Base-by-base conservation (phyloP, 2,888 invertebrate species). In the Pyrrhosoma nymphula region DNA sequence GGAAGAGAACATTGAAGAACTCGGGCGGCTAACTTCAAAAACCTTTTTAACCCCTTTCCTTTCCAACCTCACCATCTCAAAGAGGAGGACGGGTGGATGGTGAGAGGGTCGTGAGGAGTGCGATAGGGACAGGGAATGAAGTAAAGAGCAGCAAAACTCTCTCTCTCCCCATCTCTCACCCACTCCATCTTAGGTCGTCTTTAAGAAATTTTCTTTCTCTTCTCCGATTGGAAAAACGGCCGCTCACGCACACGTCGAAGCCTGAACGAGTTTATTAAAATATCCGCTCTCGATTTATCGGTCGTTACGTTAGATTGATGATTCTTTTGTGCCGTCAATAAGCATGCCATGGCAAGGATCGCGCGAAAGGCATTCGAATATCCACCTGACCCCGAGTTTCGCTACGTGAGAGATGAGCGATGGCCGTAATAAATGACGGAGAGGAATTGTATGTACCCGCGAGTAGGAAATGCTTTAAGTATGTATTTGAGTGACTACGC, bases 231-330 rank as follows among this genome's bases (percentile, higher is more conserved):
- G 82, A 82, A 69, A 82, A 35, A 10, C 82, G 82, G 82, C 82
- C 82, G 47, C 47, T 23, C 69, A 23, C 8, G 89, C 56, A 35
- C 26, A n/a, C 16, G 16, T 89, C 89, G 56, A 55, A 4, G 55
- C 89, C 18, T 60, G 55, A 56, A 47, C n/a, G 89, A n/a, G 89
- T 89, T 4, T n/a, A 89, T 89, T 89, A 89, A 89, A n/a, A 26
- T 89, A 89, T 88, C 35, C 39, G 89, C 26, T 89, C 55, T 89
- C 89, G 55, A 89, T 47, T 55, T 89, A 89, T 89, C 89, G 89
- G n/a, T 89, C 89, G 56, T 89, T 89, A 56, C n/a, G n/a, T 55
- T 8, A 47, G 56, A 47, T 89, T n/a, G 89, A 47, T 89, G 55
- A 23, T 56, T 89, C n/a, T n/a, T 55, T 47, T 89, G 47, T 55